Evolutionary conservation across 2,113 vertebrate genomes (phyloP).

Genomic region (Pycnonotus jocosus): DNA sequence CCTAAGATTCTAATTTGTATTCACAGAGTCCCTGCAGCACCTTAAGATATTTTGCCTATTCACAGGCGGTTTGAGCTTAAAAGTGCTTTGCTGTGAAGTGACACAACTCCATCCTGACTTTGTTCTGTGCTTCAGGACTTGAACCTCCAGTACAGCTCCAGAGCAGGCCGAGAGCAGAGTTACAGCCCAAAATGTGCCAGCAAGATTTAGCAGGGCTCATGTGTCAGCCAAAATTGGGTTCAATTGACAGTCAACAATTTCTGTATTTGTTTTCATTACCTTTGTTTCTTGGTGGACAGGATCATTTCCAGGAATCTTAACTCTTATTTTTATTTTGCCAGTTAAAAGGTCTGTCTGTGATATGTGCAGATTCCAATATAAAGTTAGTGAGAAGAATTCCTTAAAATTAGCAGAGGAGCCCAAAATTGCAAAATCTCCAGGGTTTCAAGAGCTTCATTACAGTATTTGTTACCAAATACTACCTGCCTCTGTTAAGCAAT

Average conservation of each 20-base stretch:
- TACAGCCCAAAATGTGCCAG: not conserved
- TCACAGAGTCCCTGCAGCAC: not conserved
- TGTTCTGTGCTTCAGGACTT: not conserved
- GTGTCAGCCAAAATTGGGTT: not conserved
- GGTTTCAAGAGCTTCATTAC: not conserved
- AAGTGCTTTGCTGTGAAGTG: not conserved
- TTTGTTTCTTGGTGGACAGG: not conserved
- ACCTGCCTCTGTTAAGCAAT: not conserved
- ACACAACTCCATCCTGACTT: accelerated
- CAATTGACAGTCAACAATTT: not conserved
- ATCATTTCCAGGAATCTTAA: not conserved
- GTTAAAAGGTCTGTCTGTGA: not conserved
- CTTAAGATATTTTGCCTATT: not conserved
- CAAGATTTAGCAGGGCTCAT: not conserved
- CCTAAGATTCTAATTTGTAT: not conserved
- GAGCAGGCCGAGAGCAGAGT: not conserved
- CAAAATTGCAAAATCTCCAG: not conserved
- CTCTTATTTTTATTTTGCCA: not conserved
- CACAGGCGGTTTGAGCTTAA: not conserved
- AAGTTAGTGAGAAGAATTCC: not conserved
- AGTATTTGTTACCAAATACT: not conserved
- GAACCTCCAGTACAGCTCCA: not conserved
- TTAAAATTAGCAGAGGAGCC: not conserved
- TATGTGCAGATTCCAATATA: not conserved
- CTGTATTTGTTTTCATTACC: not conserved